These are phyloP conservation scores for Pseudochirops corinnae DNA, from an alignment of 2,797 vertebrate species.

Conservation along the genomic window DNA sequence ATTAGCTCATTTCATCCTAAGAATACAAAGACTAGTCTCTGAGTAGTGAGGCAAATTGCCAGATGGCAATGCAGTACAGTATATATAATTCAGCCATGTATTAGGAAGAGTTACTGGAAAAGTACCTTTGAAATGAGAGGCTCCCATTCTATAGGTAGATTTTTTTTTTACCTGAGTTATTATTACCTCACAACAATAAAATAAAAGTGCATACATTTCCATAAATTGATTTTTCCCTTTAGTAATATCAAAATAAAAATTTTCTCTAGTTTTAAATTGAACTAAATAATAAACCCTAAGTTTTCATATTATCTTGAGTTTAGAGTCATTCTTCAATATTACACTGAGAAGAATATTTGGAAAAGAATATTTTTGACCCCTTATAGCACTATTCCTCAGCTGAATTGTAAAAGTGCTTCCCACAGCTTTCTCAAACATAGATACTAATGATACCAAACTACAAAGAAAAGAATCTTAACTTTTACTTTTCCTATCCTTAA, in stretches of 20 bases:
- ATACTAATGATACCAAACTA: conserved; percentile 16
- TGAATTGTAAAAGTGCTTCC: conserved; percentile 49
- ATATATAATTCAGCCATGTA: conserved; percentile 17
- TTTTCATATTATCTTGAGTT: conserved; percentile 25
- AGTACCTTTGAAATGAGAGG: not conserved
- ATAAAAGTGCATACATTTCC: conserved; percentile 45
- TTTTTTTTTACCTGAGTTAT: conserved; percentile 34
- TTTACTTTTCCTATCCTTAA: conserved; percentile 75
- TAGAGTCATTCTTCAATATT: conserved; percentile 10
- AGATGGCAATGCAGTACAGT: conserved; percentile 61
- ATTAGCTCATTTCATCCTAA: conserved; percentile 7
- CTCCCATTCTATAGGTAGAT: conserved; percentile 24
- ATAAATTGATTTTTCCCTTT: conserved; percentile 38
- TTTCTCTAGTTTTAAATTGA: conserved; percentile 58
- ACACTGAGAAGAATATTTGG: conserved; percentile 3
- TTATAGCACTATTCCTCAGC: conserved; percentile 41
- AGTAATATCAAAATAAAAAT: not conserved
- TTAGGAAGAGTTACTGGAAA: conserved; percentile 3
- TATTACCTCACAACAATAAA: conserved; percentile 48
- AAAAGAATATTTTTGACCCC: not conserved
- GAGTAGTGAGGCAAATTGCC: conserved; percentile 43
- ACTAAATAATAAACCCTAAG: not conserved
- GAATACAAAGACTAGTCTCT: conserved; percentile 17
- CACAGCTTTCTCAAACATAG: conserved; percentile 32
- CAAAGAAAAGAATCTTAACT: conserved; percentile 69